Evolutionary conservation across 2,888 invertebrate genomes (phyloP), one percentile per base, ranked within the genome.

Genomic region (Ennomos quercinarius): DNA sequence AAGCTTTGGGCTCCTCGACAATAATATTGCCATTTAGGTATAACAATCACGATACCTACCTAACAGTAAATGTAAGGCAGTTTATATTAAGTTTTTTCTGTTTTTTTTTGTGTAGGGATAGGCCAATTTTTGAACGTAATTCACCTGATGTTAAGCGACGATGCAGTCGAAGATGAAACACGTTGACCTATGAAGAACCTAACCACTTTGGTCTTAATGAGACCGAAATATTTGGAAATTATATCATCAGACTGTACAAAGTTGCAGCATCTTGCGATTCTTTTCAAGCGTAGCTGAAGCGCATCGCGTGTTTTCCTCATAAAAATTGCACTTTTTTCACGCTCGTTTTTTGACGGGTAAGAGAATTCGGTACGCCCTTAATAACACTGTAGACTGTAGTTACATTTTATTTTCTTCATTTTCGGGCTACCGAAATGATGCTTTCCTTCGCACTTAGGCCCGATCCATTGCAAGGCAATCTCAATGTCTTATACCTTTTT

Each of bases 381-480:
- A 82, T 86, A 80, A 82, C 66, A 66, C 57, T n/a, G n/a, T n/a
- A 17, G 17, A 2, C 17, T 49, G 35, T 34, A n/a, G n/a, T n/a
- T n/a, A 39, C n/a, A 12, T 61, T 68, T 74, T 74, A 77, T 80
- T 78, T 81, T 70, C 70, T n/a, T 81, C 74, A 64, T 78, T 81
- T 81, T 81, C 61, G 72, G 80, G 46, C 79, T 81, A 79, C 86
- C 80, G 80, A 81, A 84, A 80, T 84, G 79, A 84, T 79, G 78
- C 80, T 78, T 73, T 74, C 67, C 74, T 80, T 84, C 81, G 81
- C 86, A 83, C 84, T 84, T 80, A 71, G 42, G 74, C 59, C 73
- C 77, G 71, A 73, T 2, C 79, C 82, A 81, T 78, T 75, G 70
- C 54, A 51, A 41, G 69, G 65, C 76, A 84, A 85, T 86, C 87